These are phyloP conservation scores for Nycticorax nycticorax DNA, from an alignment of 2,113 vertebrate species.

Conservation along the genomic window DNA sequence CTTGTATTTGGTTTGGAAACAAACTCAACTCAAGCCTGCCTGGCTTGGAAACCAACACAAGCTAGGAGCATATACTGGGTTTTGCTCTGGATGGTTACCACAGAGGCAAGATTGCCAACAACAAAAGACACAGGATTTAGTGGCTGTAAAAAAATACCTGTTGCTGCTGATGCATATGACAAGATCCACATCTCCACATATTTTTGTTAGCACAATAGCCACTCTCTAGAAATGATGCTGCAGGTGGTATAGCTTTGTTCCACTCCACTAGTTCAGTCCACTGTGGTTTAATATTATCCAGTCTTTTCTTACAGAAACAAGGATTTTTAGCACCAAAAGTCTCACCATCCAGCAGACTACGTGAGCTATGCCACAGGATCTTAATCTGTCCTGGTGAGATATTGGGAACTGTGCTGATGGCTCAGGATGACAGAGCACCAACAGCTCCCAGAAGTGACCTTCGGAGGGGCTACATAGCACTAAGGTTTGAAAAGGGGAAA, in stretches of 20 bases:
- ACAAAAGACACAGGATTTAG: neutral
- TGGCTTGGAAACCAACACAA: neutral
- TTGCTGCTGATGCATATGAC: neutral
- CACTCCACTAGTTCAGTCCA: neutral
- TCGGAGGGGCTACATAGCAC: accelerated
- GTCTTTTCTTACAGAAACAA: neutral
- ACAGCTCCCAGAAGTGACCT: neutral
- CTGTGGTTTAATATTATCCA: neutral
- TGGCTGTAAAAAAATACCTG: neutral
- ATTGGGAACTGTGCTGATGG: neutral
- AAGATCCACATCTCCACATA: neutral
- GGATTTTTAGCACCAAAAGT: neutral
- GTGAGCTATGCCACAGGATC: neutral
- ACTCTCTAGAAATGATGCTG: neutral
- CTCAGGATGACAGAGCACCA: neutral
- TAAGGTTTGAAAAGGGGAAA: neutral
- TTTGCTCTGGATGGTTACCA: neutral
- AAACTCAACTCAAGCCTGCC: neutral
- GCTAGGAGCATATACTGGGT: neutral
- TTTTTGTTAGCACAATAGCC: neutral
- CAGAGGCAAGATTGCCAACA: neutral
- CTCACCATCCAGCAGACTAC: neutral
- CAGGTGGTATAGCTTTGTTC: neutral
- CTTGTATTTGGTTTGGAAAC: neutral
- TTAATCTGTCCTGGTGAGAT: neutral